These are phyloP conservation scores for Hydrophis major DNA, from an alignment of 2,797 vertebrate species.

Conservation along the genomic window DNA sequence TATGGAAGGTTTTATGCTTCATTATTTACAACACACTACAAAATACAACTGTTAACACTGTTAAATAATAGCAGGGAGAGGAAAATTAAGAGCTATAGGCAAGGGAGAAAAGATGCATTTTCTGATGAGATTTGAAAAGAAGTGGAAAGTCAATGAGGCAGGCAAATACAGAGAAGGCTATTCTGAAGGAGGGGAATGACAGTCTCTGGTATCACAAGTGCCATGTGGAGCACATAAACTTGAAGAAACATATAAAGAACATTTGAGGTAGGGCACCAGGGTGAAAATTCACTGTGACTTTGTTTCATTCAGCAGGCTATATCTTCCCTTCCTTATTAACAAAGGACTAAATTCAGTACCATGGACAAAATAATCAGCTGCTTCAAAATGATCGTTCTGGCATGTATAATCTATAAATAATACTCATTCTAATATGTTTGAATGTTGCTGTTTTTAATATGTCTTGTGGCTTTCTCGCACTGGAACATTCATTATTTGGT, in stretches of 20 bases:
- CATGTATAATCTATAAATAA: not conserved
- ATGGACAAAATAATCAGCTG: not conserved
- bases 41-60: constrained; percentile 43
- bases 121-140: constrained; percentile 48
- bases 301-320: not conserved
- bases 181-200: constrained; percentile 9
- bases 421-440: not conserved
- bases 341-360: not conserved
- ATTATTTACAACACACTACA: constrained; percentile 50
- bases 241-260: not conserved
- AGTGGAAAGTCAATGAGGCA: constrained; percentile 33
- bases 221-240: constrained; percentile 29
- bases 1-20: constrained; percentile 52
- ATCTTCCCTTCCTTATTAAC: not conserved
- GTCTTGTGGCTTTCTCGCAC: not conserved
- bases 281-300: not conserved
- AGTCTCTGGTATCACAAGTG: not conserved
- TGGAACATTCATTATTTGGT: not conserved
- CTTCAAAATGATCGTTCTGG: not conserved
- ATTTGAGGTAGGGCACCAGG: not conserved
- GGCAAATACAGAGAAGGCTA: constrained; percentile 29
- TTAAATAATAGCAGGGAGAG: constrained; percentile 55
- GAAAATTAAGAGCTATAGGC: constrained; percentile 62
- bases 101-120: constrained; percentile 13
- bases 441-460: not conserved